Evolutionary conservation across 1,140 invertebrate genomes (phyloP).

Genomic region (Hermetia illucens): DNA sequence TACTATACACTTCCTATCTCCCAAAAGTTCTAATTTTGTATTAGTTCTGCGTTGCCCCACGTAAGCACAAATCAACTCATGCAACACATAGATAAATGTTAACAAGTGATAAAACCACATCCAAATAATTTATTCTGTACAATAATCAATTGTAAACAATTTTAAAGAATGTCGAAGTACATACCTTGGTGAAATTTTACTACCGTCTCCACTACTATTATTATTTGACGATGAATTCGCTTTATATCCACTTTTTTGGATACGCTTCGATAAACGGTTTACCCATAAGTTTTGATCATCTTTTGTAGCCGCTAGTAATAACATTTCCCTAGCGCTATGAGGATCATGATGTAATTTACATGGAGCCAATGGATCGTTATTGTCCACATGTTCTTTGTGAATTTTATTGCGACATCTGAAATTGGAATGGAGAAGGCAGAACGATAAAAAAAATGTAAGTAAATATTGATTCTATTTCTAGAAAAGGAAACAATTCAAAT

Average conservation of each 20-base stretch:
- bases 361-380: slow-evolving; percentile 69
- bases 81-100: too few species aligned
- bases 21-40: too few species aligned
- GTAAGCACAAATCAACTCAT: too few species aligned
- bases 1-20: too few species aligned
- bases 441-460: slow-evolving; percentile 5
- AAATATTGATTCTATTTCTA: background rate
- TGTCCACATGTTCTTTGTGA: slow-evolving; percentile 86
- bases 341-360: slow-evolving; percentile 91
- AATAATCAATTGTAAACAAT: background rate
- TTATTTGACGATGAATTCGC: slow-evolving; percentile 50
- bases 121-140: too few species aligned
- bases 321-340: slow-evolving; percentile 79
- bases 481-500: background rate
- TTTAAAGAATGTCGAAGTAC: background rate
- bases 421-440: too few species aligned
- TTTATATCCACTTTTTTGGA: slow-evolving; percentile 87
- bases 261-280: slow-evolving; percentile 73
- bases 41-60: too few species aligned
- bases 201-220: slow-evolving; percentile 42
- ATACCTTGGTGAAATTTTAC: slow-evolving; percentile 49
- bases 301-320: slow-evolving; percentile 66
- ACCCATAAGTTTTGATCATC: slow-evolving; percentile 93
- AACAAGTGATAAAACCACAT: too few species aligned
- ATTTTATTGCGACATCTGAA: slow-evolving; percentile 90